Percentiles rank a stretch among this genome's conserved stretches.
Evolutionary conservation across 2,888 invertebrate genomes (phyloP).

Genomic region (Buathra laborator): DNA sequence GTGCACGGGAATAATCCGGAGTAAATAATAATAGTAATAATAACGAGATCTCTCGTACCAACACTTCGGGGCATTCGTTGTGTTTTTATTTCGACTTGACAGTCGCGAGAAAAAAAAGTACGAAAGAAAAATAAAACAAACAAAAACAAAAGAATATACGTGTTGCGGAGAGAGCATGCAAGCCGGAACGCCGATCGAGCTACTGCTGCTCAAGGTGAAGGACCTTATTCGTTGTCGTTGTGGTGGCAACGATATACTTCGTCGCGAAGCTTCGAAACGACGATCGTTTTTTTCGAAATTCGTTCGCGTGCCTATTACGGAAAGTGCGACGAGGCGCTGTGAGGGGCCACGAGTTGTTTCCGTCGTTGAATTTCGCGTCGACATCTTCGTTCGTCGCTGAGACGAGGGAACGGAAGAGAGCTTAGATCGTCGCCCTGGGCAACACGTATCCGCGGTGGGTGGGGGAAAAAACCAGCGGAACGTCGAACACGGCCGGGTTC

Average conservation of each 20-base stretch:
- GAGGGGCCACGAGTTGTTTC: not conserved
- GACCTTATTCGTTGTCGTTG: not conserved
- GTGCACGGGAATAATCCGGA: not conserved
- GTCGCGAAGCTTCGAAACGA: constrained; percentile 17
- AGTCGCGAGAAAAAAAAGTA: not conserved
- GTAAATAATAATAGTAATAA: not conserved
- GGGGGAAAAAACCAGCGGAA: not conserved
- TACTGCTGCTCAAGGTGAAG: constrained; percentile 30
- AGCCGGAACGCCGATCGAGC: constrained; percentile 38
- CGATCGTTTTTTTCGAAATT: not conserved
- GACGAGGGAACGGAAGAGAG: constrained; percentile 15
- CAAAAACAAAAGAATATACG: not conserved
- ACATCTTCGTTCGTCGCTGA: not conserved
- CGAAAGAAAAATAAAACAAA: not conserved
- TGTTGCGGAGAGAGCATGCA: constrained; percentile 42
- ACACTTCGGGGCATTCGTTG: not conserved
- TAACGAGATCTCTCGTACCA: not conserved
- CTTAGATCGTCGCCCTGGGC: constrained; percentile 24
- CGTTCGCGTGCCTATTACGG: not conserved
- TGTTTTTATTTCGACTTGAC: not conserved
- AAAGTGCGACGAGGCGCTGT: too few relatives aligned
- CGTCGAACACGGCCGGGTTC: not conserved
- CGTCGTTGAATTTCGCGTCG: not conserved
- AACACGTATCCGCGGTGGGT: not conserved
- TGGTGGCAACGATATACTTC: constrained; percentile 9